These are phyloP conservation scores for Trissolcus basalis DNA, from an alignment of 1,140 invertebrate genomes.

Conservation along the genomic window DNA sequence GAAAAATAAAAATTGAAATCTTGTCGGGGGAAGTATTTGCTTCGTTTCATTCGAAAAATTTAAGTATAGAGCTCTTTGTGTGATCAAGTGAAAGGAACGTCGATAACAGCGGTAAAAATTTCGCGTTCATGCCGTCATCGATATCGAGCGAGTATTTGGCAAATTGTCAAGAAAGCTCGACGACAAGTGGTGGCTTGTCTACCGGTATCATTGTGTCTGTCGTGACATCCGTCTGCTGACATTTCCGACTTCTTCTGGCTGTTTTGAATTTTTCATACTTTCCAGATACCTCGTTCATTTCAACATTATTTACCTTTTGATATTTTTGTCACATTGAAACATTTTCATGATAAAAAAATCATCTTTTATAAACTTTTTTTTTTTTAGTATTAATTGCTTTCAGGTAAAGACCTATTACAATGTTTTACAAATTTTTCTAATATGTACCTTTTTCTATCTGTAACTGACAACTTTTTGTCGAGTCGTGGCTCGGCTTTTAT, in stretches of 20 bases:
- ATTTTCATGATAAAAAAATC: too few relatives aligned
- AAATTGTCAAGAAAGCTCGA: slow-evolving; percentile 54
- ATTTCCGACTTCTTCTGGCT: slow-evolving; percentile 32
- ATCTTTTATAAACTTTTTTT: too few relatives aligned
- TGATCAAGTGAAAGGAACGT: slow-evolving; percentile 48
- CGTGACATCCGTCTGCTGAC: slow-evolving; percentile 35
- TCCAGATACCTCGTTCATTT: slow-evolving; percentile 20
- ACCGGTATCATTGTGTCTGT: slow-evolving; percentile 48
- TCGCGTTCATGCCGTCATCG: slow-evolving; percentile 22
- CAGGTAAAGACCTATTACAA: too few relatives aligned
- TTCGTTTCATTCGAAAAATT: slow-evolving; percentile 25
- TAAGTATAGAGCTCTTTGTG: slow-evolving; percentile 31
- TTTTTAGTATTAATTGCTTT: too few relatives aligned
- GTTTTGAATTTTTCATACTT: slow-evolving; percentile 40
- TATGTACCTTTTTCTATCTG: too few relatives aligned
- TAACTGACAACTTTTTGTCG: too few relatives aligned
- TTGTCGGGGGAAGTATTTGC: slow-evolving; percentile 26
- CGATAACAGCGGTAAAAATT: slow-evolving; percentile 53
- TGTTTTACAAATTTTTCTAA: too few relatives aligned
- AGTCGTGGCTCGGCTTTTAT: too few relatives aligned
- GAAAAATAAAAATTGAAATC: too few relatives aligned
- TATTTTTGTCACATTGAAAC: too few relatives aligned
- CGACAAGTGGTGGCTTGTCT: slow-evolving; percentile 50
- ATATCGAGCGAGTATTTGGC: slow-evolving; percentile 45
- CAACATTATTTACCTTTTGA: too few relatives aligned